Conservation (phyloP, 2,888 invertebrate genomes). For the Rhingia rostrata region DNA sequence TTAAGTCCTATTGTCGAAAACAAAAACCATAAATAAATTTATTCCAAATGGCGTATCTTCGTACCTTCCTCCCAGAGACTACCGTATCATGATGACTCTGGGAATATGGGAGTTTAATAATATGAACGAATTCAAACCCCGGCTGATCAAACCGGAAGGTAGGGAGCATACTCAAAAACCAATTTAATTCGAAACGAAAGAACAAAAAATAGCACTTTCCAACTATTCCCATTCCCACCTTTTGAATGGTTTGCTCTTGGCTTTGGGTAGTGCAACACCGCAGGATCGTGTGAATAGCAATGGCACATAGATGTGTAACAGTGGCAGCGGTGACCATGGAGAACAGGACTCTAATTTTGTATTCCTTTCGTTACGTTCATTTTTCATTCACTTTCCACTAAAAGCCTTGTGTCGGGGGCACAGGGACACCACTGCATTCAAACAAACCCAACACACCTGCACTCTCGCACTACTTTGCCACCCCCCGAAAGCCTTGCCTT, state of each 20-base stretch:
- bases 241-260: background rate
- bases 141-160: background rate
- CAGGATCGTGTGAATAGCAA: background rate
- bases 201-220: background rate
- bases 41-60: background rate
- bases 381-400: constrained; percentile 34
- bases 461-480: constrained; percentile 2
- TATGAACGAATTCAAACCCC: background rate
- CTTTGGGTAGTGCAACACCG: background rate
- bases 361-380: constrained; percentile 56
- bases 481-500: background rate
- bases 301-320: background rate
- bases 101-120: constrained; percentile 16
- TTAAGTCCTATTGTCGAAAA: constrained; percentile 17
- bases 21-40: constrained; percentile 1
- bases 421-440: constrained; percentile 14
- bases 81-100: constrained; percentile 17
- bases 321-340: constrained; percentile 43
- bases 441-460: background rate
- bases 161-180: constrained; percentile 26
- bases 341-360: constrained; percentile 62
- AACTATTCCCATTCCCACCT: background rate
- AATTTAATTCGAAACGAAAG: constrained; percentile 43
- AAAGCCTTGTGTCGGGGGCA: constrained; percentile 18
- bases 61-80: background rate